phyloP scores from a whole-genome alignment of 2,113 vertebrate genomes.

The Isurus oxyrinchus region DNA sequence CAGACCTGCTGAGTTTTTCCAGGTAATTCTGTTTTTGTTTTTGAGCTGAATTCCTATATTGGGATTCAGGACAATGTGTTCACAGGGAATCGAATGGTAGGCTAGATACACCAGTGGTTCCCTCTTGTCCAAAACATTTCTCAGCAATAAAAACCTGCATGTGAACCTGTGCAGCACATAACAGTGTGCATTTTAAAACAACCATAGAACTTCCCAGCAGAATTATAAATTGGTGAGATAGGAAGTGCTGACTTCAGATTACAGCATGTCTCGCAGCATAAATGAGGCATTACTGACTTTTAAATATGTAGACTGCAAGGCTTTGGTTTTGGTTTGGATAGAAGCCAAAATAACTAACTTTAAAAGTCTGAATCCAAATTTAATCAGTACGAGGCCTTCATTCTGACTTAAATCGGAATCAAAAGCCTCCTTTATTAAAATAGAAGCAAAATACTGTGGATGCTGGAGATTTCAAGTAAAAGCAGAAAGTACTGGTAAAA shows the following conservation, averaged over 20 bases:
- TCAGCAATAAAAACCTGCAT: neutral
- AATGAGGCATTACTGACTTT: neutral
- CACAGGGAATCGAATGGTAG: neutral
- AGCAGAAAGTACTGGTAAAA: too few relatives aligned
- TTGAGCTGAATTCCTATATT: too few relatives aligned
- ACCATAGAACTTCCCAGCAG: neutral
- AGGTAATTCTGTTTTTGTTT: too few relatives aligned
- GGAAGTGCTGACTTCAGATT: neutral
- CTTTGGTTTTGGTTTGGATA: neutral
- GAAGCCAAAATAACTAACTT: conserved; percentile 6
- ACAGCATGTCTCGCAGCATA: neutral
- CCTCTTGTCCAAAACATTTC: neutral
- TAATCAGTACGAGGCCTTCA: neutral
- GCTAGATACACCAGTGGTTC: neutral
- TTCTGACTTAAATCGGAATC: neutral
- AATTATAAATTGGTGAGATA: neutral
- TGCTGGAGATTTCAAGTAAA: too few relatives aligned
- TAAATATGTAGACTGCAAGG: neutral
- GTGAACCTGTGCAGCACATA: neutral
- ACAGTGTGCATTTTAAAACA: neutral
- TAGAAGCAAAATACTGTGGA: too few relatives aligned
- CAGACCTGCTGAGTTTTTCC: too few relatives aligned
- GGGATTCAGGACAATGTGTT: neutral
- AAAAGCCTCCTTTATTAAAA: neutral
- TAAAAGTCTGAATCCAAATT: neutral